These are phyloP conservation scores for Colletes gigas DNA, from an alignment of 1,140 invertebrate genomes.

Conservation along the genomic window DNA sequence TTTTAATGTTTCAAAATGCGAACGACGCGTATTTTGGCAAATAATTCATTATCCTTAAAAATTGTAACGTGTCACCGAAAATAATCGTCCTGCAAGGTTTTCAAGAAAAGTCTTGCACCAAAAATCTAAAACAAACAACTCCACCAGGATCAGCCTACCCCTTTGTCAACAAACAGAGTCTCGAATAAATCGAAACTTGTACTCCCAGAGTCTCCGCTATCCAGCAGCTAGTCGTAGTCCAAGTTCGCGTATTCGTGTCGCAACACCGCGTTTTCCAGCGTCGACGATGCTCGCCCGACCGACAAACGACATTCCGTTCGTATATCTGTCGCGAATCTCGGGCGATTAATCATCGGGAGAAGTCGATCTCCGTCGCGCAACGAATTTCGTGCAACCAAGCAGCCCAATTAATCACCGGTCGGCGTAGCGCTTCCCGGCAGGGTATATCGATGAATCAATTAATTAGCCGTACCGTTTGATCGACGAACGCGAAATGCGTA, in stretches of 20 bases:
- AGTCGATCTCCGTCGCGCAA: slow-evolving; percentile 51
- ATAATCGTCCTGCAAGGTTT: too few species aligned
- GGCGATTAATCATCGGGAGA: slow-evolving; percentile 43
- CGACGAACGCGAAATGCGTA: slow-evolving; percentile 33
- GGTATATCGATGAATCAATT: slow-evolving; percentile 53
- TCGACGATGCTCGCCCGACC: background rate
- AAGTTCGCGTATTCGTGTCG: background rate
- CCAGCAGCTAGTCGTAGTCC: too few species aligned
- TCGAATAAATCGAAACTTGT: too few species aligned
- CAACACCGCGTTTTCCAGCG: background rate
- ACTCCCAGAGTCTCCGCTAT: too few species aligned
- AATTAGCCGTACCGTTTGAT: slow-evolving; percentile 50
- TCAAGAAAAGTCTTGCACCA: too few species aligned
- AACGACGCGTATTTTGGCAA: too few species aligned
- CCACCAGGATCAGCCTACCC: too few species aligned
- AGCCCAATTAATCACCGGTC: slow-evolving; percentile 57
- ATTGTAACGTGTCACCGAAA: too few species aligned
- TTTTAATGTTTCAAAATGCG: too few species aligned
- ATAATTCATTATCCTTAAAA: too few species aligned
- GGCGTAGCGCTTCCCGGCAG: slow-evolving; percentile 1
- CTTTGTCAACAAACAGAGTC: too few species aligned
- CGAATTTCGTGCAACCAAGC: slow-evolving; percentile 51
- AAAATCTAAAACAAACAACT: too few species aligned
- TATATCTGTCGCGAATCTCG: slow-evolving; percentile 33
- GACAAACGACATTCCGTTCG: slow-evolving; percentile 8